Evolutionary conservation across 2,888 invertebrate genomes (phyloP).

Genomic region (Ophioninae sp.): DNA sequence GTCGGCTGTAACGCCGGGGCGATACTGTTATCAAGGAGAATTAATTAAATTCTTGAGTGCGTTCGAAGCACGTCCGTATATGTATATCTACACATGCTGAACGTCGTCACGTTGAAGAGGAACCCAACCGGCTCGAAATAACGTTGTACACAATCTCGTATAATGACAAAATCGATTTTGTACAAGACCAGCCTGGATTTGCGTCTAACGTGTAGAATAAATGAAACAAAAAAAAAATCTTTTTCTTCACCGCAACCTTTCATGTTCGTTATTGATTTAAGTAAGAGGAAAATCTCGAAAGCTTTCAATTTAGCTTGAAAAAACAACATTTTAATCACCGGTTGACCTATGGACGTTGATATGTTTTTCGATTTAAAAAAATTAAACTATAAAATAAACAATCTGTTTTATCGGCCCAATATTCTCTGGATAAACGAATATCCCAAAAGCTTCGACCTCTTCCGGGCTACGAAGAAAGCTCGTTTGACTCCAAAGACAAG

Average conservation of each 20-base stretch:
- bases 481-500: background rate
- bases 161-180: constrained; percentile 40
- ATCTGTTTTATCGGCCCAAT: too few species aligned
- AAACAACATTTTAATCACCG: too few species aligned
- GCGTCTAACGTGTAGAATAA: background rate
- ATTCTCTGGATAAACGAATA: background rate
- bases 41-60: constrained; percentile 57
- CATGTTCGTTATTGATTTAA: too few species aligned
- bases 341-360: too few species aligned
- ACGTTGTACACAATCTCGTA: constrained; percentile 25
- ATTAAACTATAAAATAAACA: too few species aligned
- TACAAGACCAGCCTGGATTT: background rate
- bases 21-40: constrained; percentile 48
- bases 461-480: background rate
- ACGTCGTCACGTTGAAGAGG: background rate
- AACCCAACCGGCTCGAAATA: constrained; percentile 36
- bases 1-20: constrained; percentile 18
- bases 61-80: background rate
- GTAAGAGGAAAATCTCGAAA: too few species aligned
- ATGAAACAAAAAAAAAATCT: background rate
- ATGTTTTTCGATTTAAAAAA: too few species aligned
- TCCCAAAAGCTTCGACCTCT: background rate
- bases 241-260: too few species aligned
- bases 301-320: too few species aligned
- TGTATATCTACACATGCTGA: background rate